A percentile compares a stretch with the other conserved stretches of the same genome.
Evolutionary conservation across 2,113 vertebrate genomes (phyloP).

Genomic region (Neopipo cinnamomea): DNA sequence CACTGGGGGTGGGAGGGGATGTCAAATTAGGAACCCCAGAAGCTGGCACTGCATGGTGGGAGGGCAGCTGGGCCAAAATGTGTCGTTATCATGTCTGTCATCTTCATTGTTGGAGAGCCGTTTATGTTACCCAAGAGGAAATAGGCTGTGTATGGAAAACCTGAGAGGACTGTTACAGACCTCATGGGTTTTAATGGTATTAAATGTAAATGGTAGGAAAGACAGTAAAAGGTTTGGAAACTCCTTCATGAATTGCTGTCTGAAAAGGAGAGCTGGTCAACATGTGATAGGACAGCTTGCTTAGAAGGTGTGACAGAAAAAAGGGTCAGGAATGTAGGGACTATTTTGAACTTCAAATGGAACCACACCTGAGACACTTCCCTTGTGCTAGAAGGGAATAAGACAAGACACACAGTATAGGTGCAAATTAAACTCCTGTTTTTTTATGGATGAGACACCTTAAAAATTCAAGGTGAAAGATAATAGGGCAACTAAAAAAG

Average conservation of each 20-base stretch:
- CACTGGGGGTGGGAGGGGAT: background rate
- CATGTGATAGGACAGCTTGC: background rate
- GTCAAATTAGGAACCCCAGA: slow-evolving; percentile 1
- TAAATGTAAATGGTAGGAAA: background rate
- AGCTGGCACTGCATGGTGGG: background rate
- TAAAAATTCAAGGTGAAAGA: background rate
- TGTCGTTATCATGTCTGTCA: background rate
- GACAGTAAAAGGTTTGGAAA: background rate
- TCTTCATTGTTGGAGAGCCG: background rate
- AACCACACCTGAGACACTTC: background rate
- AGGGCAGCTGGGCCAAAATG: background rate
- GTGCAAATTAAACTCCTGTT: background rate
- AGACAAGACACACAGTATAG: background rate
- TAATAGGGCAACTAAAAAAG: background rate
- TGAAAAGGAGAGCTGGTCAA: background rate
- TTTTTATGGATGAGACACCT: background rate
- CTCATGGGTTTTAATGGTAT: background rate
- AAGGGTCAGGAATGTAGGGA: background rate
- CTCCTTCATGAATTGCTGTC: background rate
- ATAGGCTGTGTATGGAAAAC: background rate
- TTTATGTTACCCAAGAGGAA: background rate
- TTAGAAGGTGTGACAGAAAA: background rate
- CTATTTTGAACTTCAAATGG: background rate
- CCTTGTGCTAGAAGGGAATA: background rate
- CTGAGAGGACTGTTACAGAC: background rate